Percentiles rank a stretch among this genome's conserved stretches.
Evolutionary conservation across 2,113 vertebrate genomes (phyloP).

Genomic region (Malurus elegans): DNA sequence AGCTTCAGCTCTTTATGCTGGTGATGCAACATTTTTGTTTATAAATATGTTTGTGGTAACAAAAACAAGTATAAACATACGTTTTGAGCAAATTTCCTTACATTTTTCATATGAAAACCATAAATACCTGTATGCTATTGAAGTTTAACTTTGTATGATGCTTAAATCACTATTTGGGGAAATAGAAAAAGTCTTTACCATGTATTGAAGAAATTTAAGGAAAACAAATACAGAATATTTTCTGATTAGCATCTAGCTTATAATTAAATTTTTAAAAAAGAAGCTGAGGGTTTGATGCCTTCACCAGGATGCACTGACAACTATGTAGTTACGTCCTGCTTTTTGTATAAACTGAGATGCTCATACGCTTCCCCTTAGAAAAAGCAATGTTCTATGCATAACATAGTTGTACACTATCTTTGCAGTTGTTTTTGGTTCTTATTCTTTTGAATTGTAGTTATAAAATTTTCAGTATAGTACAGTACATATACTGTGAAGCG

Average conservation of each 20-base stretch:
- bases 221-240: constrained; percentile 79
- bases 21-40: constrained; percentile 85
- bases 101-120: constrained; percentile 87
- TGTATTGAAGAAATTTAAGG: constrained; percentile 81
- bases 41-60: constrained; percentile 96
- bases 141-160: constrained; percentile 93
- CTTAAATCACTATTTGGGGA: constrained; percentile 90
- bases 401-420: constrained; percentile 88
- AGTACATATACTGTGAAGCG: constrained; percentile 89
- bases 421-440: constrained; percentile 83
- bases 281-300: constrained; percentile 76
- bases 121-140: constrained; percentile 94
- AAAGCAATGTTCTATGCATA: constrained; percentile 96
- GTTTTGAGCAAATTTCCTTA: constrained; percentile 91
- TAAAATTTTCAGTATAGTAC: constrained; percentile 83
- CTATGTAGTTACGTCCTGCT: constrained; percentile 86
- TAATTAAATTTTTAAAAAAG: constrained; percentile 75
- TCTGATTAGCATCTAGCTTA: constrained; percentile 82
- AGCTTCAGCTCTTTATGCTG: constrained; percentile 89
- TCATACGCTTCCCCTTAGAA: constrained; percentile 90
- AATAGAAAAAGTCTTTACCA: constrained; percentile 84
- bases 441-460: constrained; percentile 76
- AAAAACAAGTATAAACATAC: constrained; percentile 85
- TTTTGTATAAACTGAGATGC: constrained; percentile 88
- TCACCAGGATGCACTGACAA: constrained; percentile 85